A percentile compares a stretch with the other conserved stretches of the same genome.
phyloP scores from a whole-genome alignment of 2,888 invertebrate genomes.

The Podabrus alpinus region DNA sequence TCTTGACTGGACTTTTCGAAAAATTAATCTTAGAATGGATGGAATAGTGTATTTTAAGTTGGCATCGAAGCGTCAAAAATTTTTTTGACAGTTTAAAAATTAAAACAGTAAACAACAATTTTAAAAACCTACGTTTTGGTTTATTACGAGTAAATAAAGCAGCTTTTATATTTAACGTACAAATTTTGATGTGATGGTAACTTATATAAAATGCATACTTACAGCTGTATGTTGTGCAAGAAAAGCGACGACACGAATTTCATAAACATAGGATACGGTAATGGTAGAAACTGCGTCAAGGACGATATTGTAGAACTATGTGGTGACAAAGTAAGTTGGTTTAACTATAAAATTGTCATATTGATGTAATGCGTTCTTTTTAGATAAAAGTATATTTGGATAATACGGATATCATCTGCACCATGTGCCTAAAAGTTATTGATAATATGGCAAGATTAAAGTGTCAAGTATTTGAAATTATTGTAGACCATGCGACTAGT shows the following conservation, averaged over 20 bases:
- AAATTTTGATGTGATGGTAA: not conserved
- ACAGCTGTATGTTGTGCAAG: constrained; percentile 30
- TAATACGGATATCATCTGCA: constrained; percentile 26
- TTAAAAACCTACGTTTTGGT: not conserved
- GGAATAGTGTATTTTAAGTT: not conserved
- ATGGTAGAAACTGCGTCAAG: constrained; percentile 25
- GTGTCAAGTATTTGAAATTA: constrained; percentile 22
- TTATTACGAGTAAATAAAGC: not conserved
- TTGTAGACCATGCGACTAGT: constrained; percentile 6
- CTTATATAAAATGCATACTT: constrained; percentile 22
- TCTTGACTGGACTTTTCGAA: no score
- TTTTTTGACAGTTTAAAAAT: not conserved
- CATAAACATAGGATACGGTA: constrained; percentile 24
- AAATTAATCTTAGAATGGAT: no score
- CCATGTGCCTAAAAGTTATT: constrained; percentile 22
- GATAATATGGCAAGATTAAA: constrained; percentile 26
- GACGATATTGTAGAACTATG: constrained; percentile 29
- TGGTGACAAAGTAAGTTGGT: constrained; percentile 28
- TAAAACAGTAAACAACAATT: not conserved
- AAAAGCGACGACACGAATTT: constrained; percentile 18
- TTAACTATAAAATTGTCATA: not conserved
- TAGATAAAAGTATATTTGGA: constrained; percentile 27
- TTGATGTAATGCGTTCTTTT: constrained; percentile 1
- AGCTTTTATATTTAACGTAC: not conserved
- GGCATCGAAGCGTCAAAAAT: not conserved